Percentiles rank a stretch among this genome's conserved stretches.
Evolutionary conservation across 2,113 vertebrate species (phyloP).

Genomic region (Otus sunia): DNA sequence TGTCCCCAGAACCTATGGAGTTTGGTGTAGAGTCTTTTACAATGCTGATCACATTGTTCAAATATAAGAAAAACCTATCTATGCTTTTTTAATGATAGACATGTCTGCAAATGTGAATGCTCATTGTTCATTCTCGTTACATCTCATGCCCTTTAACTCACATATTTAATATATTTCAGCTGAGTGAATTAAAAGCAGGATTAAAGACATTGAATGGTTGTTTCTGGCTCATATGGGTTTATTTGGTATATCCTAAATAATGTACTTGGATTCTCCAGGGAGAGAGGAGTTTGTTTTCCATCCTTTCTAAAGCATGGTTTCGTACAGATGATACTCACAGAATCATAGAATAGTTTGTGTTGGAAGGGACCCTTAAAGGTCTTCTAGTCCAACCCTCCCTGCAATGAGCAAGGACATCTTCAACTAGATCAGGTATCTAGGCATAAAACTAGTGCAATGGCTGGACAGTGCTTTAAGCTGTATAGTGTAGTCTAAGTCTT

Average conservation of each 20-base stretch:
- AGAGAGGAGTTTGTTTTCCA: neutral
- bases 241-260: neutral
- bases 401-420: neutral
- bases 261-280: neutral
- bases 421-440: neutral
- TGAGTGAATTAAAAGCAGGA: constrained; percentile 15
- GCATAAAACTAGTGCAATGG: neutral
- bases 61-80: neutral
- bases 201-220: neutral
- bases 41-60: neutral
- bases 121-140: constrained; percentile 3
- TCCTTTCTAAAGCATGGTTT: neutral
- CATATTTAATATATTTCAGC: neutral
- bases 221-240: neutral
- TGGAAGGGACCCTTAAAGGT: neutral
- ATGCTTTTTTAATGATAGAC: neutral
- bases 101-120: neutral
- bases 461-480: neutral
- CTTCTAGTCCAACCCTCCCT: neutral
- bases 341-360: neutral
- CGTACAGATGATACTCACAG: neutral
- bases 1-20: neutral
- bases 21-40: neutral
- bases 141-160: neutral
- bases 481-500: neutral